Evolutionary conservation across 2,797 vertebrate genomes (phyloP), one percentile per base, ranked within the genome.

Genomic region (Typhlichthys subterraneus): DNA sequence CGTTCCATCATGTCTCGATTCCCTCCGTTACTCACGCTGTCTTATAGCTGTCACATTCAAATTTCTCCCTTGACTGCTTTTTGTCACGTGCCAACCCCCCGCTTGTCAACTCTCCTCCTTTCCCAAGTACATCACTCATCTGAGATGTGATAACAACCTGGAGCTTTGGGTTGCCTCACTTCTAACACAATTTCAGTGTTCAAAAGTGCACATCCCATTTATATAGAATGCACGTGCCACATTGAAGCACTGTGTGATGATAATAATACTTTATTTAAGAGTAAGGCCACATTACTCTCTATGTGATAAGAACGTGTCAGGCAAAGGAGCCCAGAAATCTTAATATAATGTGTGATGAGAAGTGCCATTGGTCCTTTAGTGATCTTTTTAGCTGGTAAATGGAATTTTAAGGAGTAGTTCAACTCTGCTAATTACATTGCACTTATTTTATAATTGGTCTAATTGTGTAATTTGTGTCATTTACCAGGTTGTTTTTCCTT

Each of bases 401-500:
- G 79, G 70, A 73, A 79, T 83, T 88, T 81, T 89, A 81, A 91
- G 89, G 83, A 85, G 76, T 76, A 75, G 68, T 76, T 79, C 73
- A 73, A 66, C 12, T 83, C 72, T 79, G 72, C 73, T 83, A 88
- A 90, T 88, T 83, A 77, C 73, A 67, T 78, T 50, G 72, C 72
- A 82, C 71, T 84, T 76, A 75, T 73, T 85, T 77, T 80, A 75
- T 90, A 87, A 88, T 89, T 86, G 77, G 78, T 70, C 77, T 89
- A 87, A 89, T 90, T 89, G 87, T 81, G 88, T 87, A 82, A 90
- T 92, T 91, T 82, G 68, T 80, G 82, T 80, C 78, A 79, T 88
- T 85, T 70, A 72, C 75, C 61, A 60, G 70, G 76, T 80, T 61
- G 75, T 79, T 78, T 77, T 77, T 79, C 63, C 53, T 59, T 61